A percentile compares a stretch with the other conserved stretches of the same genome.
These are phyloP conservation scores for Ophthalmolycus amberensis DNA, from an alignment of 2,113 vertebrate genomes.

Conservation along the genomic window DNA sequence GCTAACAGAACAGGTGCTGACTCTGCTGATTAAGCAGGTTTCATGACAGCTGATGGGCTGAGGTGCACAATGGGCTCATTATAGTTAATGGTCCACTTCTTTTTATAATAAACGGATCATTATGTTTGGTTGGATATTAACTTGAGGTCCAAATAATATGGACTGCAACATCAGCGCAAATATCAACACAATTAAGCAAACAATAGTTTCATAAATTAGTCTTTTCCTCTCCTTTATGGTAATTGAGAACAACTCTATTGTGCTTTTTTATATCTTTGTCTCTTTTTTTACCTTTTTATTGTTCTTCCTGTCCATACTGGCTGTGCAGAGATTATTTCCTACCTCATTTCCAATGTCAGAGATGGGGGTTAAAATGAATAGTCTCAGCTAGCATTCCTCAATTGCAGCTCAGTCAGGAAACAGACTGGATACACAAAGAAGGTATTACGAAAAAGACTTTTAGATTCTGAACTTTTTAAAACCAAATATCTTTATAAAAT, in stretches of 20 bases:
- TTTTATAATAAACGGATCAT: neutral
- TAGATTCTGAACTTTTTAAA: neutral
- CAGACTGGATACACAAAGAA: neutral
- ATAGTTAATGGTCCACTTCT: neutral
- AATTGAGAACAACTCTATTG: neutral
- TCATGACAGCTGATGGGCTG: neutral
- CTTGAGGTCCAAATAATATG: neutral
- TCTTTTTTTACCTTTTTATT: neutral
- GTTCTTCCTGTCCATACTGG: neutral
- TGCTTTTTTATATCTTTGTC: too few species aligned
- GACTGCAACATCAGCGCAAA: neutral
- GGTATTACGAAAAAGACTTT: neutral
- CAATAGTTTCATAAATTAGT: neutral
- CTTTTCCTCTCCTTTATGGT: neutral
- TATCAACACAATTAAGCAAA: neutral
- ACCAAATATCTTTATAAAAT: neutral
- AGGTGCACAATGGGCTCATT: conserved; percentile 1
- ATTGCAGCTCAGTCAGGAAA: neutral
- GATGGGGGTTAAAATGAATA: neutral
- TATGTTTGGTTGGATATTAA: conserved; percentile 2
- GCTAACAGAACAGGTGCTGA: conserved; percentile 33
- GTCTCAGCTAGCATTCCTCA: neutral
- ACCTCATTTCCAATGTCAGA: neutral
- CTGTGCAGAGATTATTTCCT: neutral
- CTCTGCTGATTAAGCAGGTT: conserved; percentile 27